Conservation (phyloP, 2,888 invertebrate species). For the Acleris laterana region DNA sequence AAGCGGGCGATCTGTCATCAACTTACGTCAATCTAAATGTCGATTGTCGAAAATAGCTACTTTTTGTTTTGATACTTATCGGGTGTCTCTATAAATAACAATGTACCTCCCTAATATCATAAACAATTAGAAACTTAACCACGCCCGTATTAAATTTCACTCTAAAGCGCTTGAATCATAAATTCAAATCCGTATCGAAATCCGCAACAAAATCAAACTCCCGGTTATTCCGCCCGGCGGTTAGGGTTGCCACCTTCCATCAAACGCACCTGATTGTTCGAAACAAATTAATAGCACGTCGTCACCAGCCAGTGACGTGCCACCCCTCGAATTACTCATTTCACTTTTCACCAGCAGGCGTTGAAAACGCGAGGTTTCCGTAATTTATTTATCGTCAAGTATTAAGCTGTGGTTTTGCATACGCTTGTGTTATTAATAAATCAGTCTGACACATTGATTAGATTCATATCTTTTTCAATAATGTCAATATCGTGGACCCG, state of each 20-base stretch:
- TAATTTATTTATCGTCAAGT: conserved; percentile 28
- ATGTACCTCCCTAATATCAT: no score
- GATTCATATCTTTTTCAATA: not conserved
- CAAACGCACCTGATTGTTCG: conserved; percentile 47
- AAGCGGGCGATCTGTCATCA: no score
- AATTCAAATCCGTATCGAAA: conserved; percentile 17
- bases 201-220: conserved; percentile 7
- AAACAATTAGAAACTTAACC: no score
- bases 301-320: conserved; percentile 37
- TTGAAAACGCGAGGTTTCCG: conserved; percentile 11
- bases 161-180: not conserved
- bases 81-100: no score
- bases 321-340: conserved; percentile 40
- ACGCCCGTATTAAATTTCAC: not conserved
- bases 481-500: no score
- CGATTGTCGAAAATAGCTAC: no score
- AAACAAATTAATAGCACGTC: conserved; percentile 47
- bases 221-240: conserved; percentile 4
- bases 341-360: conserved; percentile 30
- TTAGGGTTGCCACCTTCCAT: conserved; percentile 41
- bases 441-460: not conserved
- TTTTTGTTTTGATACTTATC: no score
- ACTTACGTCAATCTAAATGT: no score
- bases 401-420: conserved; percentile 1
- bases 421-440: not conserved